Evolutionary conservation across 2,888 invertebrate genomes (phyloP).

Genomic region (Drosophila putrida): DNA sequence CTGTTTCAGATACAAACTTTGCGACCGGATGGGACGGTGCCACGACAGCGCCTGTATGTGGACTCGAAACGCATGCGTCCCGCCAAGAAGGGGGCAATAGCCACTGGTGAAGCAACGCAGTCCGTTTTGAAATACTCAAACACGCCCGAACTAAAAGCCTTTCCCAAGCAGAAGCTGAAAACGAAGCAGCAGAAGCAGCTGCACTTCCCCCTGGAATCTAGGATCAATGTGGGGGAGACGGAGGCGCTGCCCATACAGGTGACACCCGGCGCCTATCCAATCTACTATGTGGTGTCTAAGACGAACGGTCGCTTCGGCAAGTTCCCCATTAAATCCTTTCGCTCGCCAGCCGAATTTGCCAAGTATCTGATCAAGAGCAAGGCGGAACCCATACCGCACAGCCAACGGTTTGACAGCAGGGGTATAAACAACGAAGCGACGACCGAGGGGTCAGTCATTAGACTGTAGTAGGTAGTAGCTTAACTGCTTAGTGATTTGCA

Average conservation of each 20-base stretch:
- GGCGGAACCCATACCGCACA: conserved; percentile 62
- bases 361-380: conserved; percentile 82
- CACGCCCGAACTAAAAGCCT: conserved; percentile 66
- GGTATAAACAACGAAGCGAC: conserved; percentile 12
- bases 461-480: conserved; percentile 42
- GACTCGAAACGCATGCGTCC: conserved; percentile 75
- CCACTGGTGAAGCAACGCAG: conserved; percentile 59
- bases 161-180: conserved; percentile 70
- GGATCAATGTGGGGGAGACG: conserved; percentile 33
- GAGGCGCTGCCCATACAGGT: conserved; percentile 77
- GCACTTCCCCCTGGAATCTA: conserved; percentile 69
- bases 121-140: conserved; percentile 62
- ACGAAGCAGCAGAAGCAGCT: conserved; percentile 73
- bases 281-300: conserved; percentile 82
- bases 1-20: conserved; percentile 80
- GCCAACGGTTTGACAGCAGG: conserved; percentile 54
- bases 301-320: conserved; percentile 84
- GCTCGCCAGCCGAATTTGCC: conserved; percentile 74
- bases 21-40: conserved; percentile 49
- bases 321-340: conserved; percentile 82
- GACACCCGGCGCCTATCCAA: conserved; percentile 83
- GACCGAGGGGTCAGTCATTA: conserved; percentile 19
- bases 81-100: conserved; percentile 9
- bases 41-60: conserved; percentile 56
- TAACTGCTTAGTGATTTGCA: conserved; percentile 67